Evolutionary conservation across 2,797 vertebrate genomes (phyloP), one percentile per base, ranked within the genome.

Genomic region (Anableps anableps): DNA sequence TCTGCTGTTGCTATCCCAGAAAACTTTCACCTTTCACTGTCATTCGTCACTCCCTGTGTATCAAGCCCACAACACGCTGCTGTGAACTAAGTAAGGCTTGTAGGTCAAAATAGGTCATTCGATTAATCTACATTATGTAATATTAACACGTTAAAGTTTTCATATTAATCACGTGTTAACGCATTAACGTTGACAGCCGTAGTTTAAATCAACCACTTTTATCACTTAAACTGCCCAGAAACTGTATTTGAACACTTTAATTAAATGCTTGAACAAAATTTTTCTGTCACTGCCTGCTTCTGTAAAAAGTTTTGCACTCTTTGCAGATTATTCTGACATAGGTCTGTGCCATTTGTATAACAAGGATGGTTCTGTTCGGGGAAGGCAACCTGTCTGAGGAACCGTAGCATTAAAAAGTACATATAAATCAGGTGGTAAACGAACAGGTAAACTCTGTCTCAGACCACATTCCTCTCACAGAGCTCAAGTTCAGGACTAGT

Each of bases 391-490:
- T 31, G 75, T 84, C 68, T 29, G 26, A 82, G 23, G 58, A 73
- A 75, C 85, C 58, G 74, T 62, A 62, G 81, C 71, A 77, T 82
- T 87, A 82, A 77, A 89, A 80, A 83, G 41, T 70, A 87, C 83
- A 86, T 64, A 85, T 86, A 88, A 92, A 90, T 70, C 51, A 79
- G 76, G 72, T 68, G 50, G 88, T 86, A 90, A 91, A 90, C 88
- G 89, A 90, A 92, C 89, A 86, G 91, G 88, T 86, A 88, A 82
- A 81, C 85, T 81, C 78, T 55, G 89, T 91, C 88, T 91, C 80
- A 29, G 87, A 91, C 80, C 79, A 72, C 87, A 73, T 72, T 91
- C 81, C 78, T 88, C 83, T 86, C 86, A n/a, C n/a, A 77, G 73
- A 89, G 84, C 92, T 89, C 88, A 88, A 92, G 80, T 86, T 88